Evolutionary conservation across 2,888 invertebrate species (phyloP), one percentile per base, ranked within the genome.

Genomic region (Andrena bucephala): DNA sequence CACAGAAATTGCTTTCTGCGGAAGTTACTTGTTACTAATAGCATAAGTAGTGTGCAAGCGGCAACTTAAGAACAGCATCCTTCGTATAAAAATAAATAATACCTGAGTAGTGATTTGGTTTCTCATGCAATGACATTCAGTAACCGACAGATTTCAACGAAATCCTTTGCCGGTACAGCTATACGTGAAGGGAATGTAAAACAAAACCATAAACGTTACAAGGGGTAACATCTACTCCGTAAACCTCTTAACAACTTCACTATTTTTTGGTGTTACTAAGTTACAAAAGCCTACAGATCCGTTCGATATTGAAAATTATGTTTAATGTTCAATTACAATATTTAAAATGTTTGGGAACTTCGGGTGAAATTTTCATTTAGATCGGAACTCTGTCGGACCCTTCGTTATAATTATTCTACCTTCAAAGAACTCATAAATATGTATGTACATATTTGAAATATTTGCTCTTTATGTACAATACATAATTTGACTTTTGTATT

Each of bases 291-390:
- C 69, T 60, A 59, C 54, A 69, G 29, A 75, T 66, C 65, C 50
- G 72, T 60, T 69, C 67, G 76, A 75, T 71, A 80, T 59, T 78
- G 88, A 88, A 88, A 88, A 88, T 88, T 88, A 88, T 88, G 88
- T 89, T 88, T 88, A 88, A 88, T 88, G 88, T 78, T 87, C 72
- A 67, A 62, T 74, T 72, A 72, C 54, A 85, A 72, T 69, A 67
- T 80, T 24, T 60, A 66, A 59, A 54, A 62, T 52, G 3, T 77
- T 74, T 62, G 74, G 24, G 65, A 77, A 82, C 42, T 72, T 72
- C 48, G 31, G 54, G 36, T 69, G 29, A 42, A 60, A 29, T 62
- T 70, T 63, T 50, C 29, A 10, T 63, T 50, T 52, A 48, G 27
- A 68, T 73, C 24, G 48, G 62, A 62, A 60, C 36, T 71, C 24